These are phyloP conservation scores for Nymphicus hollandicus DNA, from an alignment of 2,113 vertebrate species.

Conservation along the genomic window DNA sequence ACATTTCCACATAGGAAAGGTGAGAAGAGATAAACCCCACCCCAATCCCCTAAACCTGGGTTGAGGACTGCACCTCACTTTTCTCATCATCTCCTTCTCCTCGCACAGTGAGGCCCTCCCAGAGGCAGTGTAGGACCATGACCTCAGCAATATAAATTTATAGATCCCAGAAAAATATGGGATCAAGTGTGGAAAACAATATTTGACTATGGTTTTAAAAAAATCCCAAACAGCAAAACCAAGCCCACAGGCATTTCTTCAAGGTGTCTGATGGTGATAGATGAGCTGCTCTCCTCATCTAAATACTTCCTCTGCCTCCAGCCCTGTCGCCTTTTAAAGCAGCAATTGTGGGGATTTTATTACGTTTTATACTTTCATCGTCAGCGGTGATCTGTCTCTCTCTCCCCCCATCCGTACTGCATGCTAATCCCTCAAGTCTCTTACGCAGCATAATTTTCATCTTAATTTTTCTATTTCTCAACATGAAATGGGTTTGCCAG, in stretches of 20 bases:
- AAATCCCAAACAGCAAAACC: not conserved
- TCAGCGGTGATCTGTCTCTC: not conserved
- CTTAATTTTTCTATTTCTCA: conserved; percentile 49
- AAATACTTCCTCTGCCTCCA: not conserved
- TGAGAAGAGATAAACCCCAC: not conserved
- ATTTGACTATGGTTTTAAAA: not conserved
- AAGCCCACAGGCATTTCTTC: not conserved
- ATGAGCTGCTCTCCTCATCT: not conserved
- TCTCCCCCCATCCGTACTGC: not conserved
- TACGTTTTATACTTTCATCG: conserved; percentile 24
- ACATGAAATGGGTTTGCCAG: not conserved
- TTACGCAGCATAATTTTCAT: conserved; percentile 3
- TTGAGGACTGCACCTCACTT: not conserved
- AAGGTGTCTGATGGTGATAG: not conserved
- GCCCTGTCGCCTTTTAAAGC: not conserved
- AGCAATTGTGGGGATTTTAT: not conserved
- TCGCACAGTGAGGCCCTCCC: not conserved
- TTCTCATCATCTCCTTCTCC: not conserved
- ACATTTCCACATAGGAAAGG: not conserved
- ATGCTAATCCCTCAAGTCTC: conserved; percentile 23
- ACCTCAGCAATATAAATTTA: not conserved
- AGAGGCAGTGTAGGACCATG: not conserved
- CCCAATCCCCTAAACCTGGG: not conserved
- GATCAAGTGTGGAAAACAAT: not conserved
- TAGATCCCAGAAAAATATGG: not conserved